Evolutionary conservation across 2,797 vertebrate species (phyloP).

Genomic region (Tarsius wallacei): DNA sequence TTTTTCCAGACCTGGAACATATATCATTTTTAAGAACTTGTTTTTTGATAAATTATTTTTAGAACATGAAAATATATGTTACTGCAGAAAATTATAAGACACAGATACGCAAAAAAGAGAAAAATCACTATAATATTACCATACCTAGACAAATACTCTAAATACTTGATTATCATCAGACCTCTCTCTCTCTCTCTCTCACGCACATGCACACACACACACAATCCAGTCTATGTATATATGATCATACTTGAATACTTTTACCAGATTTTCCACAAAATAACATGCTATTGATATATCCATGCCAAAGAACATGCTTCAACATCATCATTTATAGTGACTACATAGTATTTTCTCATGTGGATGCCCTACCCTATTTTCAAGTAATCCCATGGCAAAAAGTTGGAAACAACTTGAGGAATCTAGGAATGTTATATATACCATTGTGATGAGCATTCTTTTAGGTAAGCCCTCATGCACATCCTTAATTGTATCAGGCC

Average conservation of each 20-base stretch:
- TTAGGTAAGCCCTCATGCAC: fast-evolving
- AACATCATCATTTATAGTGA: background rate
- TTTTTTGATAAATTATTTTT: background rate
- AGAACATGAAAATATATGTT: background rate
- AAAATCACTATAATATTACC: background rate
- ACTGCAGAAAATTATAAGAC: slow-evolving; percentile 28
- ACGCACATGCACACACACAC: too few relatives aligned
- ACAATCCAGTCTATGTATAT: too few relatives aligned
- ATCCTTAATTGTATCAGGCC: background rate
- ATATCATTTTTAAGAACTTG: background rate
- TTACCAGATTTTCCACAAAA: background rate
- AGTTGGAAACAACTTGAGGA: too few relatives aligned
- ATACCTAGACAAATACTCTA: background rate
- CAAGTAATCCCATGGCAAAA: background rate
- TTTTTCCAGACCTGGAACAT: slow-evolving; percentile 9
- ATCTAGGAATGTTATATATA: background rate
- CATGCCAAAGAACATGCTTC: fast-evolving
- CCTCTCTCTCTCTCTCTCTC: too few relatives aligned
- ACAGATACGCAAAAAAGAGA: background rate
- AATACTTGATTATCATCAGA: background rate
- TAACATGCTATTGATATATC: background rate
- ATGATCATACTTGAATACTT: fast-evolving
- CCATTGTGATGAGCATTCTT: fast-evolving
- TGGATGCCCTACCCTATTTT: background rate
- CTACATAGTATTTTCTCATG: background rate